A percentile compares a stretch with the other conserved stretches of the same genome.
Conservation (phyloP, 2,888 invertebrate genomes). For the Anarsia innoxiella region DNA sequence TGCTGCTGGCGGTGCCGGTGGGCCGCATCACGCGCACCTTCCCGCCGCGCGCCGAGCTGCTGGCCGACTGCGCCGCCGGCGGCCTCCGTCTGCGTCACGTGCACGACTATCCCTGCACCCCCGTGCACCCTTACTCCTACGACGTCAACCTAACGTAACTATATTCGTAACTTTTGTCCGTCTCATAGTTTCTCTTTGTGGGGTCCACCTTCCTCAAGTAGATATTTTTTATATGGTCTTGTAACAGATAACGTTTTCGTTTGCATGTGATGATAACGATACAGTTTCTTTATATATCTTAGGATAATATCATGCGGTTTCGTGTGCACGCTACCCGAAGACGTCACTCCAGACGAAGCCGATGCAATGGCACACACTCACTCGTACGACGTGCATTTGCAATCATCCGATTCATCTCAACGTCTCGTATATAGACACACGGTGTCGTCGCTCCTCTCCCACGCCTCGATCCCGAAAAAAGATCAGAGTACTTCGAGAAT, state of each 20-base stretch:
- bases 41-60: slow-evolving; percentile 76
- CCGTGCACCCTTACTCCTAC: slow-evolving; percentile 58
- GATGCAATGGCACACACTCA: slow-evolving; percentile 62
- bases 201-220: no score
- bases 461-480: slow-evolving; percentile 44
- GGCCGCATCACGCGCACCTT: slow-evolving; percentile 80
- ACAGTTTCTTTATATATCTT: slow-evolving; percentile 10
- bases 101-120: slow-evolving; percentile 66
- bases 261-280: no score
- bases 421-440: slow-evolving; percentile 60
- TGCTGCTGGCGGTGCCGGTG: slow-evolving; percentile 81
- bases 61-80: slow-evolving; percentile 65
- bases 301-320: slow-evolving; percentile 76
- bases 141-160: slow-evolving; percentile 67
- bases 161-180: no score
- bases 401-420: slow-evolving; percentile 45
- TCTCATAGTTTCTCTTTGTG: no score
- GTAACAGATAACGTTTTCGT: no score
- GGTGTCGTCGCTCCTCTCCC: slow-evolving; percentile 40
- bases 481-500: slow-evolving; percentile 71
- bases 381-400: slow-evolving; percentile 73
- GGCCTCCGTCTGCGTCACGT: slow-evolving; percentile 51
- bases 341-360: slow-evolving; percentile 53
- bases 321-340: slow-evolving; percentile 67
- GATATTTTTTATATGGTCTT: no score